Evolutionary conservation across 2,888 invertebrate species (phyloP), one percentile per base, ranked within the genome.

Genomic region (Lycia hirtaria): DNA sequence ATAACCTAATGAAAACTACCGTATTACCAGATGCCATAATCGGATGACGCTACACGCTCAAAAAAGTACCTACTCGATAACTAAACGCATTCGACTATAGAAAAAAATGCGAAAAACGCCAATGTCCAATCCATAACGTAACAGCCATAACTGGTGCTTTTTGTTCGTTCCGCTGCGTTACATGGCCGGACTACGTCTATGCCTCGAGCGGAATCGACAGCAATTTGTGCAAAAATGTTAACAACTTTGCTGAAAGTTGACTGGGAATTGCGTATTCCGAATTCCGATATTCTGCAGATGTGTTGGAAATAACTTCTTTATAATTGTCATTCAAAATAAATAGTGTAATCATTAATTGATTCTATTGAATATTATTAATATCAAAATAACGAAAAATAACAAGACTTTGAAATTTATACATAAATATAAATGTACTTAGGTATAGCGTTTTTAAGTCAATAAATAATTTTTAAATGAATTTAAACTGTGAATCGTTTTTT

Each of bases 101-200:
- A 19, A 54, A 50, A 40, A 54, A 58, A 44, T n/a, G 47, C 20
- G 40, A 12, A 19, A 52, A 44, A 50, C 43, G 48, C 47, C 52
- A 54, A 53, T 56, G n/a, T n/a, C n/a, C n/a, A 26, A 41, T 43
- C 52, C 41, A 44, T 52, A 47, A 38, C 41, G 51, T 58, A 44
- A 47, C 54, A 30, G 38, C 28, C 22, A 38, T 17, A 26, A 5
- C 26, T 5, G n/a, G n/a, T 52, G 49, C 54, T 45, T 58, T 55
- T 61, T 44, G 58, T 56, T 56, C 59, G 54, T 56, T 59, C 54
- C 48, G 56, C 32, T 56, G 48, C 58, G 54, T 56, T 59, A 49
- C 37, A 47, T 3, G 26, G 10, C 26, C 10, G 5, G 32, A 9
- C 14, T 22, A 14, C 14, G 14, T 22, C 32, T 22, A 22, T 32